phyloP scores from a whole-genome alignment of 2,113 vertebrate genomes.

The Corydoras maculifer region DNA sequence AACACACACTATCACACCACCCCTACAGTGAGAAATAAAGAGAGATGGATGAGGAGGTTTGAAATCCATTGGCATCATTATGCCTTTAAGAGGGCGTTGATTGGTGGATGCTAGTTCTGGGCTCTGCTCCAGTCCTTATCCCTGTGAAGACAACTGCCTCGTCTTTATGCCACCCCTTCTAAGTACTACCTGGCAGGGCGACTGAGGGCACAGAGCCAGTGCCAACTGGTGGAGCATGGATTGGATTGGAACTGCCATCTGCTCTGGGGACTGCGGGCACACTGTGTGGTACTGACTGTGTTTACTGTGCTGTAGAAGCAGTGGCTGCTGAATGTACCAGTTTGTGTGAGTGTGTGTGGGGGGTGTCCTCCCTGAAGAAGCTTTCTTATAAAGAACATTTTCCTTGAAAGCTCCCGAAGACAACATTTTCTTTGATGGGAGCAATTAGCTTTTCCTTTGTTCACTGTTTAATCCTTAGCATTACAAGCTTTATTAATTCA shows the following conservation, averaged over 20 bases:
- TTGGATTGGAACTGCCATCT: slow-evolving; percentile 34
- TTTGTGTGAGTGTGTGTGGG: not conserved
- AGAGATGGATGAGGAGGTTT: not conserved
- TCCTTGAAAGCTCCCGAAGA: slow-evolving; percentile 10
- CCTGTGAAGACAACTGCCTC: not conserved
- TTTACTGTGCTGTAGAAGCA: slow-evolving; percentile 19
- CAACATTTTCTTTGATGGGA: not conserved
- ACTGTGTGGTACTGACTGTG: not conserved
- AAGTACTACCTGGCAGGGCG: slow-evolving; percentile 30
- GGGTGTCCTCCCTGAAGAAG: not conserved
- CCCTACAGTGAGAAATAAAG: not conserved
- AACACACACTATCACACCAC: too few species aligned
- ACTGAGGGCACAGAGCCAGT: slow-evolving; percentile 26
- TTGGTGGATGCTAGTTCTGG: slow-evolving; percentile 11
- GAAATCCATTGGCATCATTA: not conserved
- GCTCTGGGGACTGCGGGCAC: slow-evolving; percentile 27
- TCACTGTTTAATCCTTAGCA: slow-evolving; percentile 2
- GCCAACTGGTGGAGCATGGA: slow-evolving; percentile 33
- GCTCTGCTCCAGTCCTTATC: slow-evolving; percentile 17
- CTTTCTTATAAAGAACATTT: not conserved
- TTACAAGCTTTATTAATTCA: slow-evolving; percentile 17
- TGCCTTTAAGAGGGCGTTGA: not conserved
- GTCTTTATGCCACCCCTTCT: not conserved
- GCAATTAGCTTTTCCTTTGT: slow-evolving; percentile 12
- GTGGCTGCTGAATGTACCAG: not conserved